Evolutionary conservation across 2,888 invertebrate species (phyloP).

Genomic region (Rhagonycha fulva): DNA sequence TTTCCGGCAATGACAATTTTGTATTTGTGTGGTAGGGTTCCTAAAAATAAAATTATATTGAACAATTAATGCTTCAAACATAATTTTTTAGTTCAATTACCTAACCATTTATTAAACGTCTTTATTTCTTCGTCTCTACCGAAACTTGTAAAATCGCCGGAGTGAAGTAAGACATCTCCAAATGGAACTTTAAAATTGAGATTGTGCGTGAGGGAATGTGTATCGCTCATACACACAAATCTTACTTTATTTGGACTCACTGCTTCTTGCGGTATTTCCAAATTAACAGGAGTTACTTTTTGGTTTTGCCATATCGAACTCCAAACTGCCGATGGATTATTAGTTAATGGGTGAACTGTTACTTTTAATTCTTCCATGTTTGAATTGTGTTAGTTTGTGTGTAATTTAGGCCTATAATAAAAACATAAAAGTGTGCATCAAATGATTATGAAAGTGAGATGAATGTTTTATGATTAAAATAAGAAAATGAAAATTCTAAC

Average conservation of each 20-base stretch:
- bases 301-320: conserved; percentile 67
- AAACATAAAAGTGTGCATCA: not conserved
- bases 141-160: conserved; percentile 82
- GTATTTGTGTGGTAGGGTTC: conserved; percentile 70
- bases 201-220: conserved; percentile 73
- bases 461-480: not conserved
- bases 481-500: not conserved
- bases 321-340: conserved; percentile 76
- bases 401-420: not conserved
- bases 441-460: not conserved
- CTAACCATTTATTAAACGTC: conserved; percentile 78
- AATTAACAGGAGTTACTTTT: conserved; percentile 68
- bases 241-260: conserved; percentile 68
- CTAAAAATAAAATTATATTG: conserved; percentile 35
- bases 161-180: conserved; percentile 85
- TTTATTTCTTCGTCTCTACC: conserved; percentile 74
- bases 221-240: conserved; percentile 86
- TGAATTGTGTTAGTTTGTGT: conserved; percentile 5
- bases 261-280: conserved; percentile 61
- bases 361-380: conserved; percentile 15
- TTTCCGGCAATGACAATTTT: conserved; percentile 87
- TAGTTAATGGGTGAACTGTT: conserved; percentile 63
- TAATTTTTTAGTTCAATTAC: conserved; percentile 45
- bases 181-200: conserved; percentile 71
- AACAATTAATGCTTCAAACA: not conserved